Evolutionary conservation across 92 coral and sea anemone species (phyloP).

Genomic region (Zoanthus solanderi): DNA sequence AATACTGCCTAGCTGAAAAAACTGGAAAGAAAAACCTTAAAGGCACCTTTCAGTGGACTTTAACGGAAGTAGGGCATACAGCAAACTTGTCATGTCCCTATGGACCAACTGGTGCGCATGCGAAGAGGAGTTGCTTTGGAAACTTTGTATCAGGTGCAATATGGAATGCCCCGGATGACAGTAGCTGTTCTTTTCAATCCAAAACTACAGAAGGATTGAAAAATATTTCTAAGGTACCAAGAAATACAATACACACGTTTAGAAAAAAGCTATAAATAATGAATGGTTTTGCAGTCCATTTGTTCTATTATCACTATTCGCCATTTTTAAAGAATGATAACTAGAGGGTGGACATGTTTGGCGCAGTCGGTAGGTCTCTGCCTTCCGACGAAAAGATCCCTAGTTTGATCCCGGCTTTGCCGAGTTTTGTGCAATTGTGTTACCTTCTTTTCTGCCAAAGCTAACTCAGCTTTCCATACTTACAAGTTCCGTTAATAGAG

Average conservation of each 20-base stretch:
- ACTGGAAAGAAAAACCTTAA: conserved; percentile 66
- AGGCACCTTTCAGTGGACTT: conserved; percentile 69
- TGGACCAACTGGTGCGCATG: conserved; percentile 62
- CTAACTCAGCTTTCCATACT: too few species aligned
- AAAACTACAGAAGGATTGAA: conserved; percentile 64
- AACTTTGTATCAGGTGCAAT: conserved; percentile 58
- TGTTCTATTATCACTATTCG: too few species aligned
- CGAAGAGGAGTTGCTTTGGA: conserved; percentile 66
- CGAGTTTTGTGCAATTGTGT: too few species aligned
- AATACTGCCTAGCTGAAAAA: conserved; percentile 57
- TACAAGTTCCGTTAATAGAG: too few species aligned
- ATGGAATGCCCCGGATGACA: conserved; percentile 67
- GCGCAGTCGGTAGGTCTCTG: too few species aligned
- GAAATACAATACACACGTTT: not conserved
- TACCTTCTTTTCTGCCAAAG: too few species aligned
- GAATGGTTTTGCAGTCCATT: too few species aligned
- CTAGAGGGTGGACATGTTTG: too few species aligned
- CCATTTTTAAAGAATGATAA: too few species aligned
- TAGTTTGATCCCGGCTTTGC: too few species aligned
- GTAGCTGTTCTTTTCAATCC: conserved; percentile 61
- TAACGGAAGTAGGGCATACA: conserved; percentile 50
- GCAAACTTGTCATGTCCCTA: conserved; percentile 56
- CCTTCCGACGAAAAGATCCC: too few species aligned
- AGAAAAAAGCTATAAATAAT: not conserved
- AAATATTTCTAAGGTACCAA: conserved; percentile 63